These are phyloP conservation scores for Orius insidiosus DNA, from an alignment of 1,140 invertebrate genomes.

Conservation along the genomic window DNA sequence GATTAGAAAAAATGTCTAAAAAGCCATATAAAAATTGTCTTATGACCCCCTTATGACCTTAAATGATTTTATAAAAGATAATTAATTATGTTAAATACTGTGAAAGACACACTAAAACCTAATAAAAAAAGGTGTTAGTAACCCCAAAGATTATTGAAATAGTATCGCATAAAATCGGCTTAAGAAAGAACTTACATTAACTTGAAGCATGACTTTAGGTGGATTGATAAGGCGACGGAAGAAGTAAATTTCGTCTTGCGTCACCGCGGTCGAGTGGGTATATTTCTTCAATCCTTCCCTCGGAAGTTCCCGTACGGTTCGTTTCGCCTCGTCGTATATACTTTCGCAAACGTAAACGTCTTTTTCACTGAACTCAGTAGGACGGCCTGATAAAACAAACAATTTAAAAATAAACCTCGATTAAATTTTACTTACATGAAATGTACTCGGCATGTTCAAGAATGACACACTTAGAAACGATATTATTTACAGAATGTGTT, in stretches of 20 bases:
- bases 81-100: too few species aligned
- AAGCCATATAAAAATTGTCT: too few species aligned
- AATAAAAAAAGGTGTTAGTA: too few species aligned
- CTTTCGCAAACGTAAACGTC: constrained; percentile 91
- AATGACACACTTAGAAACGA: constrained; percentile 81
- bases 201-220: constrained; percentile 40
- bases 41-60: too few species aligned
- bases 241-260: constrained; percentile 83
- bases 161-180: too few species aligned
- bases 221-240: constrained; percentile 62
- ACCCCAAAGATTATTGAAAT: too few species aligned
- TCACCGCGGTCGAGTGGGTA: constrained; percentile 60
- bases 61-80: too few species aligned
- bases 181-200: neutral
- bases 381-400: constrained; percentile 45
- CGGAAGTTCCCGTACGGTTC: constrained; percentile 54
- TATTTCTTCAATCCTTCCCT: constrained; percentile 64
- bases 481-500: constrained; percentile 73
- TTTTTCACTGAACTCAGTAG: constrained; percentile 81
- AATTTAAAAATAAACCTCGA: neutral
- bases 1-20: too few species aligned
- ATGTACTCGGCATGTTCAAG: constrained; percentile 83
- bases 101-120: too few species aligned
- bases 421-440: constrained; percentile 42
- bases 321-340: constrained; percentile 76